Conservation (phyloP, 2,888 invertebrate genomes). For the Cephalotes varians region DNA sequence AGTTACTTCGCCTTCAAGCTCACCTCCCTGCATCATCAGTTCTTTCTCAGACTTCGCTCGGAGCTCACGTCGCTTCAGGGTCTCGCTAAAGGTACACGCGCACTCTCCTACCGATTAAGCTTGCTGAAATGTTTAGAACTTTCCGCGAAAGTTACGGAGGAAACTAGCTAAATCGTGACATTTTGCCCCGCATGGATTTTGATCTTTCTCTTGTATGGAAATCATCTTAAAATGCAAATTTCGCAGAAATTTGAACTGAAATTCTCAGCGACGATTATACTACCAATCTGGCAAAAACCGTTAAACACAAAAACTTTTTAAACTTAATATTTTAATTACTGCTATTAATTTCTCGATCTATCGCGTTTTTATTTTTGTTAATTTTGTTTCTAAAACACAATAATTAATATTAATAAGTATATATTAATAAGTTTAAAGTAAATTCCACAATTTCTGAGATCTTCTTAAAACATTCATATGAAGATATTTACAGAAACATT, state of each 20-base stretch:
- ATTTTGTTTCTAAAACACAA: neutral
- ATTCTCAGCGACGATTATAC: neutral
- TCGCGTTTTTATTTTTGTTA: neutral
- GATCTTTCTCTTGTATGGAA: neutral
- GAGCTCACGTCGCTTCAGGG: slow-evolving; percentile 89
- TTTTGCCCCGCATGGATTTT: slow-evolving; percentile 7
- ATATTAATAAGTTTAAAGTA: neutral
- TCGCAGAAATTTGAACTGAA: neutral
- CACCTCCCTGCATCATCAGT: slow-evolving; percentile 92
- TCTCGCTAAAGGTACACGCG: slow-evolving; percentile 81
- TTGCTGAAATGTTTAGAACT: slow-evolving; percentile 23
- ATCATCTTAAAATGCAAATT: neutral
- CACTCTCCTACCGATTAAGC: slow-evolving; percentile 25
- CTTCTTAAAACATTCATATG: neutral
- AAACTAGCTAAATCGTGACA: slow-evolving; percentile 32
- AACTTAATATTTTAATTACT: neutral
- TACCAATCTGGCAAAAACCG: neutral
- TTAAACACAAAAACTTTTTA: neutral
- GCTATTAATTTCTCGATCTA: neutral
- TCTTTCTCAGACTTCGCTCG: slow-evolving; percentile 91
- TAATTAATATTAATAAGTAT: neutral
- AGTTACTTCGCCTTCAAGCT: slow-evolving; percentile 92
- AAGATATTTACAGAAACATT: neutral
- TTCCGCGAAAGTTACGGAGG: slow-evolving; percentile 9
- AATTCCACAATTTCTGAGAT: neutral